Percentiles rank a stretch among this genome's conserved stretches.
These are phyloP conservation scores for Mastacembelus armatus DNA, from an alignment of 2,797 vertebrate genomes.

Conservation along the genomic window DNA sequence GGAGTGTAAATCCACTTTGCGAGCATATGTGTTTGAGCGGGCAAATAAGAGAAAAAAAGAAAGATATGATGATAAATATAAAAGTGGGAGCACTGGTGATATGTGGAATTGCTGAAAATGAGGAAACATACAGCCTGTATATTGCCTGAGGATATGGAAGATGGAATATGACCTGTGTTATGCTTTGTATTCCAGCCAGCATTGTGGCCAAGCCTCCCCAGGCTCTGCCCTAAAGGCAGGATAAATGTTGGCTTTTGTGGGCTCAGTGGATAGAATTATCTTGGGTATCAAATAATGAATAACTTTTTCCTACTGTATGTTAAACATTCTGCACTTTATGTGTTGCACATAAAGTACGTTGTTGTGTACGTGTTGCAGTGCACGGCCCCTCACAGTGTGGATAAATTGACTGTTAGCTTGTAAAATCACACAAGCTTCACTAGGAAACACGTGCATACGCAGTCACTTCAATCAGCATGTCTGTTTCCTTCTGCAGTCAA, in stretches of 20 bases:
- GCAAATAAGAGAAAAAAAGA: slow-evolving; percentile 13
- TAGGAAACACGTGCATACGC: slow-evolving; percentile 61
- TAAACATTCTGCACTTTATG: slow-evolving; percentile 50
- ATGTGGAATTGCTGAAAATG: slow-evolving; percentile 44
- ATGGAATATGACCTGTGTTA: slow-evolving; percentile 64
- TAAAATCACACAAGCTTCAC: slow-evolving; percentile 59
- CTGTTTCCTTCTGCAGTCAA: slow-evolving; percentile 62
- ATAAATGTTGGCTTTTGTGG: slow-evolving; percentile 75
- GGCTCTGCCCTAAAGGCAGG: slow-evolving; percentile 64
- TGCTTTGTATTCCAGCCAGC: slow-evolving; percentile 54
- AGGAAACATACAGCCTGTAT: slow-evolving; percentile 55
- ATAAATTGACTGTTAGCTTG: slow-evolving; percentile 52
- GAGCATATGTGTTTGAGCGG: slow-evolving; percentile 29
- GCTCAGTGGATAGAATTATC: slow-evolving; percentile 65
- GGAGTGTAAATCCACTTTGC: slow-evolving; percentile 56
- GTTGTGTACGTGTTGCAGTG: slow-evolving; percentile 17
- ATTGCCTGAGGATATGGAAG: slow-evolving; percentile 63
- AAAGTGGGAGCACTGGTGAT: slow-evolving; percentile 18
- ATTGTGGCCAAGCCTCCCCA: slow-evolving; percentile 51
- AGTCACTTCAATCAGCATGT: slow-evolving; percentile 61
- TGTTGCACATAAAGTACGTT: too few species aligned
- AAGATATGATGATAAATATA: slow-evolving; percentile 36
- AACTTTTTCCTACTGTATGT: slow-evolving; percentile 47
- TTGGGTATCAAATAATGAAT: slow-evolving; percentile 63
- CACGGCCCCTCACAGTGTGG: slow-evolving; percentile 13